These are phyloP conservation scores for Origma solitaria DNA, from an alignment of 2,113 vertebrate genomes.

Conservation along the genomic window DNA sequence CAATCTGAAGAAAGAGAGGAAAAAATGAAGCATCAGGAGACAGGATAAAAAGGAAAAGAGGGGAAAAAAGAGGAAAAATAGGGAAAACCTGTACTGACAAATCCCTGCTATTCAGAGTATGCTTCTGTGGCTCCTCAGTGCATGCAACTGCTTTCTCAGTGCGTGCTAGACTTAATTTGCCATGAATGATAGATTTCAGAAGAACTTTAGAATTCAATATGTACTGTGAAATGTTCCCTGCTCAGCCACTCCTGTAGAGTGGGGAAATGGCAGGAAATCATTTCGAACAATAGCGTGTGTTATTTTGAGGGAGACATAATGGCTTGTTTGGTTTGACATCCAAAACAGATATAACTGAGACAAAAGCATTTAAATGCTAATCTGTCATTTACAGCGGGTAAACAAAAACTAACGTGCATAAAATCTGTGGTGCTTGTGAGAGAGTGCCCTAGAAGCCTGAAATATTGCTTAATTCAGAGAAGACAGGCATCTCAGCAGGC, in stretches of 20 bases:
- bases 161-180: not conserved
- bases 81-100: not conserved
- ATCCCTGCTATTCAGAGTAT: not conserved
- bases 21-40: not conserved
- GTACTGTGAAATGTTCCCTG: conserved; percentile 27
- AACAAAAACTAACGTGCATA: conserved; percentile 24
- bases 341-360: conserved; percentile 32
- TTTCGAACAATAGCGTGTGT: not conserved
- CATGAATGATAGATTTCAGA: conserved; percentile 35
- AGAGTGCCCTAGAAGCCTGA: not conserved
- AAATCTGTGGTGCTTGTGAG: not conserved
- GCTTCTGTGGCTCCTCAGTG: not conserved
- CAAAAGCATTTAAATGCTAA: conserved; percentile 59
- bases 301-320: conserved; percentile 44
- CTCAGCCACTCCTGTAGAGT: not conserved
- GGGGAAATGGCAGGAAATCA: conserved; percentile 40
- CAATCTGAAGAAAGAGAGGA: not conserved
- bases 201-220: conserved; percentile 17
- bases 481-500: not conserved
- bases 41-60: not conserved
- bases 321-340: conserved; percentile 54
- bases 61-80: not conserved
- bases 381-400: conserved; percentile 54
- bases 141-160: not conserved
- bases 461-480: conserved; percentile 6